These are phyloP conservation scores for Drosophila sturtevanti DNA, from an alignment of 1,140 invertebrate genomes.

Conservation along the genomic window DNA sequence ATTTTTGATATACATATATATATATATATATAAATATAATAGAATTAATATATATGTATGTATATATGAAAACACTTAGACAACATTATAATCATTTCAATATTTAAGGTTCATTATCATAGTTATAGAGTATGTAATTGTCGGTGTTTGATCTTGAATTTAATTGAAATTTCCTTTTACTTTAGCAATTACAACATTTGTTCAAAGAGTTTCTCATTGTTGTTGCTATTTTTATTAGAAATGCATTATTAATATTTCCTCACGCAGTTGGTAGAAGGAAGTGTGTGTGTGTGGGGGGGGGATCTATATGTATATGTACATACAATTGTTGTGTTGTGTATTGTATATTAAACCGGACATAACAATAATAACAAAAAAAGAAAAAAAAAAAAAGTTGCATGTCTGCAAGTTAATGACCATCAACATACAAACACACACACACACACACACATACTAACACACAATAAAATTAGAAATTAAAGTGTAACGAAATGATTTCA, in stretches of 20 bases:
- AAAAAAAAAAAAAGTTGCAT: constrained; percentile 54
- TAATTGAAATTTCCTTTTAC: not conserved
- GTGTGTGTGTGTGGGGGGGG: constrained; percentile 1
- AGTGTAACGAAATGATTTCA: constrained; percentile 70
- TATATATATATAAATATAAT: no score
- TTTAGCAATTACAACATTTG: not conserved
- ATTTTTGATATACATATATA: no score
- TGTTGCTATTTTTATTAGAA: constrained; percentile 57
- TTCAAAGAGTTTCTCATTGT: constrained; percentile 8
- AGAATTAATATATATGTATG: no score
- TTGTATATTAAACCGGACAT: constrained; percentile 39
- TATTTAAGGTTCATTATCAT: not conserved
- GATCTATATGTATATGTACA: not conserved
- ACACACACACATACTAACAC: not conserved
- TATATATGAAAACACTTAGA: no score
- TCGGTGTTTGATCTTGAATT: not conserved
- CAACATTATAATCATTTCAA: no score
- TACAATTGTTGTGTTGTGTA: no score
- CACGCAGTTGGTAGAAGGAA: constrained; percentile 32
- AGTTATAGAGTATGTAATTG: not conserved
- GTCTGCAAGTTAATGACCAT: constrained; percentile 70
- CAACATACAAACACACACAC: not conserved
- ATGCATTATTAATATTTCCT: constrained; percentile 76
- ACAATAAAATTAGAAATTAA: constrained; percentile 21
- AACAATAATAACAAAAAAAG: constrained; percentile 15